Conservation (phyloP, 2,113 vertebrate genomes). For the Takifugu bimaculatus region DNA sequence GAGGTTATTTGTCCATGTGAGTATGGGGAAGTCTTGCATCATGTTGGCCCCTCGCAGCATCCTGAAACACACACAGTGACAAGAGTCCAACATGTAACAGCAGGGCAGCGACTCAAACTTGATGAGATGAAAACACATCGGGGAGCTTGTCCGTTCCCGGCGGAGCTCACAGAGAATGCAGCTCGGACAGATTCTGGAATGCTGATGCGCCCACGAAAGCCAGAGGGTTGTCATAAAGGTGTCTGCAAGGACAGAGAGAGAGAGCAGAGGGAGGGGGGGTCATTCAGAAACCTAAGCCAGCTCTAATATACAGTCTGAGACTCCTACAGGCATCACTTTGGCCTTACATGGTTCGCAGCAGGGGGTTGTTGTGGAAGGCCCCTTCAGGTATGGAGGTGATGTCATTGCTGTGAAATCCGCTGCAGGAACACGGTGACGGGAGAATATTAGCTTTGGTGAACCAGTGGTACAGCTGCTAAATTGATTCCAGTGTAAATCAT, state of each 20-base stretch:
- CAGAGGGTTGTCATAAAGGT: slow-evolving; percentile 95
- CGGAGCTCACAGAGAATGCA: slow-evolving; percentile 92
- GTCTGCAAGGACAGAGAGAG: slow-evolving; percentile 71
- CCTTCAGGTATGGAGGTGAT: slow-evolving; percentile 92
- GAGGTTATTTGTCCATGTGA: slow-evolving; percentile 85
- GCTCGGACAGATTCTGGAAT: slow-evolving; percentile 95
- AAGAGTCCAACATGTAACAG: background rate
- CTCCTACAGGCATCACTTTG: slow-evolving; percentile 46
- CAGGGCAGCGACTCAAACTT: background rate
- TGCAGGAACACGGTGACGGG: slow-evolving; percentile 61
- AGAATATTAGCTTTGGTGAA: slow-evolving; percentile 1
- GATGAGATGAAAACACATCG: background rate
- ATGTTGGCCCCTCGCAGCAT: slow-evolving; percentile 89
- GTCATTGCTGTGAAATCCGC: slow-evolving; percentile 95
- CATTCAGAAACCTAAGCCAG: slow-evolving; percentile 5
- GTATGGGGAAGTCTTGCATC: slow-evolving; percentile 88
- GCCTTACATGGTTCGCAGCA: slow-evolving; percentile 91
- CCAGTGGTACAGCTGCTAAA: too few species aligned
- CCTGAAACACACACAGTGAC: slow-evolving; percentile 67
- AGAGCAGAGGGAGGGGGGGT: slow-evolving; percentile 36
- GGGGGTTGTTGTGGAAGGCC: slow-evolving; percentile 90
- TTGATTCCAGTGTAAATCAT: too few species aligned
- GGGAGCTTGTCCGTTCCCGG: background rate
- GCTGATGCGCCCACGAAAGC: slow-evolving; percentile 91
- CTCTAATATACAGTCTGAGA: slow-evolving; percentile 35